phyloP scores from a whole-genome alignment of 2,888 invertebrate species.

The Agriopis marginaria region DNA sequence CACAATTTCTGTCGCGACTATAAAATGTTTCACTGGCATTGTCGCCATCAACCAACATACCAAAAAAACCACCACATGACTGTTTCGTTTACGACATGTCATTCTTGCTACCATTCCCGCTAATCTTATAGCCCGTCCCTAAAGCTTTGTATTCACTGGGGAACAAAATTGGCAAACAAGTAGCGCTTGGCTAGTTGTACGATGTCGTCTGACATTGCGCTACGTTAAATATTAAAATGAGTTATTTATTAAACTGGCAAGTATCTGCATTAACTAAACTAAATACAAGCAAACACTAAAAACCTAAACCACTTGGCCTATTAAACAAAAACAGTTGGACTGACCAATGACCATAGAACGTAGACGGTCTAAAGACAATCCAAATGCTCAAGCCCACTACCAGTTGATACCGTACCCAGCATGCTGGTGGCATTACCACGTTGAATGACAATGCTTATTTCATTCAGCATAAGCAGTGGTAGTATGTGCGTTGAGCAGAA shows the following conservation, averaged over 20 bases:
- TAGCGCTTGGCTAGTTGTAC: neutral
- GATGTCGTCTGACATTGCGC: neutral
- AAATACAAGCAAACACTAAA: no score
- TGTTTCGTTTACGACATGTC: slow-evolving; percentile 19
- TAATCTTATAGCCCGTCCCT: slow-evolving; percentile 27
- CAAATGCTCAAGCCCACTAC: no score
- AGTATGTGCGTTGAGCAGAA: no score
- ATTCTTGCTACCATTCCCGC: slow-evolving; percentile 14
- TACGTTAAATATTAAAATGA: neutral
- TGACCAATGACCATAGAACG: no score
- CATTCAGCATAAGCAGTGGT: no score
- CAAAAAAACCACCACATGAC: slow-evolving; percentile 9
- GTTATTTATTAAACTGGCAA: neutral
- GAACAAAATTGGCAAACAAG: neutral
- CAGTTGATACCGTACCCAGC: no score
- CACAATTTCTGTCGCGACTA: neutral
- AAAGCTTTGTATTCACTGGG: slow-evolving; percentile 6
- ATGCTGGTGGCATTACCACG: no score
- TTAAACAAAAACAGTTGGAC: no score
- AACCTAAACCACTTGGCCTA: no score
- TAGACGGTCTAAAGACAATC: no score
- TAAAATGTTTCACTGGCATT: slow-evolving; percentile 11
- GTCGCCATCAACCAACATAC: neutral
- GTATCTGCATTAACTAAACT: no score
- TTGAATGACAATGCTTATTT: no score